These are phyloP conservation scores for Loripinus fragilis DNA, from an alignment of 2,888 invertebrate species.

Conservation along the genomic window DNA sequence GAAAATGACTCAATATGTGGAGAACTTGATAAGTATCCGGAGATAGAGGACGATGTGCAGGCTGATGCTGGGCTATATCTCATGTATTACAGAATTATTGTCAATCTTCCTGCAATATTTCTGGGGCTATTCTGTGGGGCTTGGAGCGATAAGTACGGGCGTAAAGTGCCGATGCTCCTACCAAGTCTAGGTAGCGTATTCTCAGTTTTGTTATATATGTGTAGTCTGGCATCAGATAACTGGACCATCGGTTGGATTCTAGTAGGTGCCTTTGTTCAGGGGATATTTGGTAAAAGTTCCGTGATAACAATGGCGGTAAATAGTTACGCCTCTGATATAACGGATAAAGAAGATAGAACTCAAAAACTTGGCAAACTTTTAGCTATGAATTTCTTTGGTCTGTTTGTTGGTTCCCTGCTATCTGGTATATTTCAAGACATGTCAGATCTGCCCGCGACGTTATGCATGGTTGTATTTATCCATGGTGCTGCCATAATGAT, in stretches of 20 bases:
- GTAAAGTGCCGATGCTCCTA: slow-evolving; percentile 81
- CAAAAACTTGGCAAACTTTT: slow-evolving; percentile 78
- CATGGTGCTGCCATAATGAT: slow-evolving; percentile 75
- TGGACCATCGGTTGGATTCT: slow-evolving; percentile 73
- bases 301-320: slow-evolving; percentile 83
- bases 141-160: slow-evolving; percentile 82
- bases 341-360: slow-evolving; percentile 77
- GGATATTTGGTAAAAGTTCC: slow-evolving; percentile 82
- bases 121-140: slow-evolving; percentile 82
- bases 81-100: slow-evolving; percentile 79
- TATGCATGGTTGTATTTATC: slow-evolving; percentile 74
- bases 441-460: slow-evolving; percentile 69
- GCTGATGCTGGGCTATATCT: slow-evolving; percentile 75
- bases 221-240: slow-evolving; percentile 63
- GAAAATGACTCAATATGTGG: slow-evolving; percentile 61
- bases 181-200: slow-evolving; percentile 80
- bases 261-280: slow-evolving; percentile 78
- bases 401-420: slow-evolving; percentile 79
- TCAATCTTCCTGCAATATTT: slow-evolving; percentile 82
- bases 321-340: slow-evolving; percentile 81
- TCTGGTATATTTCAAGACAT: slow-evolving; percentile 76
- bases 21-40: slow-evolving; percentile 58
- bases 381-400: slow-evolving; percentile 82
- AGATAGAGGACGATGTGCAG: slow-evolving; percentile 75
- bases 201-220: slow-evolving; percentile 78